A percentile compares a stretch with the other conserved stretches of the same genome.
These are phyloP conservation scores for Clunio marinus DNA, from an alignment of 2,888 invertebrate genomes.

Conservation along the genomic window DNA sequence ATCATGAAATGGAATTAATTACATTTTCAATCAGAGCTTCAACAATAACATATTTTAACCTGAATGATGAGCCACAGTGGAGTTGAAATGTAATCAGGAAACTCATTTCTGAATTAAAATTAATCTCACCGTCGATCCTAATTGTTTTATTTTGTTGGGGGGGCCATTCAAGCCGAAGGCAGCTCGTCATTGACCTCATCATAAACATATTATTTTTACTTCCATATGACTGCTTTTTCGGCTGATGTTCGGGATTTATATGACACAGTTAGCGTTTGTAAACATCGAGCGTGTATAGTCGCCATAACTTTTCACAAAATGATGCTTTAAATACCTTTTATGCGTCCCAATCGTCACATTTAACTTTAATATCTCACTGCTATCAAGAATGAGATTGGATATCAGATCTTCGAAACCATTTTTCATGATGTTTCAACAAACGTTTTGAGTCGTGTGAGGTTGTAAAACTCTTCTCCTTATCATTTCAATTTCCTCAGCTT, in stretches of 20 bases:
- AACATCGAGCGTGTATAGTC: no score
- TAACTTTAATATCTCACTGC: not conserved
- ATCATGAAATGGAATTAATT: no score
- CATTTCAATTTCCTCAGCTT: constrained; percentile 9
- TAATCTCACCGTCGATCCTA: not conserved
- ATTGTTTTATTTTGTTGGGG: not conserved
- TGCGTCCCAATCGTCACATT: constrained; percentile 22
- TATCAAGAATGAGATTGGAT: constrained; percentile 28
- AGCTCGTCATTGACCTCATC: not conserved
- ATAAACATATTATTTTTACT: not conserved
- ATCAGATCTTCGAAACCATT: not conserved
- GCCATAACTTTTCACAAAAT: not conserved
- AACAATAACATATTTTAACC: no score
- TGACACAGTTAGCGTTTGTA: not conserved
- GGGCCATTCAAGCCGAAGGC: not conserved
- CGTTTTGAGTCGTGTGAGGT: not conserved
- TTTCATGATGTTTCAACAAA: constrained; percentile 4
- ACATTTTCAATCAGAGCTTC: not conserved
- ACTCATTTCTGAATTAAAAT: not conserved
- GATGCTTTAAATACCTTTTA: constrained; percentile 22
- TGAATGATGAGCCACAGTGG: no score
- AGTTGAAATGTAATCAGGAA: not conserved
- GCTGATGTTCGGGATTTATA: no score
- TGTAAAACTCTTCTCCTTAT: not conserved
- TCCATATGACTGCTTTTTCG: not conserved